phyloP scores from a whole-genome alignment of 2,113 vertebrate species.

The Percopsis transmontana region DNA sequence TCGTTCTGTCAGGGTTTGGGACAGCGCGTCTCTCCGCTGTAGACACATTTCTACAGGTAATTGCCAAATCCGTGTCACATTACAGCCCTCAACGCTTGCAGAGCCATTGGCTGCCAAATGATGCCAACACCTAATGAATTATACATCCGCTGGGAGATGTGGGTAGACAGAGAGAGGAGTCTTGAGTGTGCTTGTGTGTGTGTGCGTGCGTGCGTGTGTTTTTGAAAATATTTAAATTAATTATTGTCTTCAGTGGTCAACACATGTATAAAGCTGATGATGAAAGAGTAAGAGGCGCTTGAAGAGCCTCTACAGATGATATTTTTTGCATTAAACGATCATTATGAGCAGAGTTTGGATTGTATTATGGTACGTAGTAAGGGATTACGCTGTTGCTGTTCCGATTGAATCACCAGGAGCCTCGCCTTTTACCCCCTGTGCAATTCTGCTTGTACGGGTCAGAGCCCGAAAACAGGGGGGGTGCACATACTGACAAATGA shows the following conservation, averaged over 20 bases:
- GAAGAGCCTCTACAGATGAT: background rate
- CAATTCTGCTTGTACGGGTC: no score
- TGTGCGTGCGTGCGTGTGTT: constrained; percentile 15
- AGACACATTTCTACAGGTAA: constrained; percentile 38
- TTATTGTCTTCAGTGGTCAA: constrained; percentile 41
- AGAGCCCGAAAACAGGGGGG: no score
- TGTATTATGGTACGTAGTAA: no score
- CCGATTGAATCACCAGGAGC: no score
- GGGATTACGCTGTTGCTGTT: no score
- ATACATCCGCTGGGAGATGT: constrained; percentile 53
- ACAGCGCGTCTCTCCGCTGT: constrained; percentile 1
- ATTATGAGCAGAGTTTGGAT: no score
- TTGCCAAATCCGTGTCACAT: constrained; percentile 62
- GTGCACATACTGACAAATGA: no score
- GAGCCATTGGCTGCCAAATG: constrained; percentile 52
- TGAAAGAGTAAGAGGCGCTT: constrained; percentile 6
- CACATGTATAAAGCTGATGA: constrained; percentile 42
- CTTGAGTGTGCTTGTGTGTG: constrained; percentile 5
- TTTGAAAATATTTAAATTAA: constrained; percentile 43
- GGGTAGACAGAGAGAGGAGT: constrained; percentile 16
- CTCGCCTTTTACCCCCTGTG: no score
- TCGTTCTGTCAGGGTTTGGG: background rate
- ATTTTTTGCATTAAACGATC: no score
- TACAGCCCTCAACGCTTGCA: constrained; percentile 49
- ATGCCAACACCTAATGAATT: constrained; percentile 59